Base-by-base conservation (phyloP, 2,888 invertebrate species). In the Pogonocherus hispidulus region DNA sequence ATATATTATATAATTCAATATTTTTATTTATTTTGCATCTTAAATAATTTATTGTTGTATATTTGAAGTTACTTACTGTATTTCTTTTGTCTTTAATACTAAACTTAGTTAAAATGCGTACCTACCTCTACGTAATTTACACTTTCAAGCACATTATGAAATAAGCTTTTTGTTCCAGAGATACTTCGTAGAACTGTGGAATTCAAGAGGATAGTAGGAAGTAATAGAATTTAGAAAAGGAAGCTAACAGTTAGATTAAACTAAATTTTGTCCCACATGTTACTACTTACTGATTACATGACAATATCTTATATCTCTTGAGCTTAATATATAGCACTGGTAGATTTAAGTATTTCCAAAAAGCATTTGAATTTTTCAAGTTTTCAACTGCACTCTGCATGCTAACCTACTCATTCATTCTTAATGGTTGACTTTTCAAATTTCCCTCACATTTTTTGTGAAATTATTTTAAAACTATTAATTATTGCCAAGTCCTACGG, bases 251-350 rank as follows among this genome's bases (percentile, higher is more conserved):
- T 56, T 55, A 64, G 56, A 60, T 18, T 59, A 56, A 69, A 66
- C 60, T 67, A 60, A 66, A 57, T 66, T 46, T 70, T 73, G 71
- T 76, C 73, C 70, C 70, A 74, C 66, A 63, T 68, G 69, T 74
- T 73, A 75, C 73, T 75, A 79, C 71, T 79, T 80, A 80, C 77
- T 79, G 76, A 80, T 78, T 80, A 82, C 82, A 82, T 82, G 83
- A 84, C 83, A 84, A 83, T 84, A 84, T 83, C 79, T 80, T 80
- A 78, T 80, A 80, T 80, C 79, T 79, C 76, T 79, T 79, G 79
- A 79, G 79, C 80, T 81, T 80, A 77, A 73, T 73, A 79, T 32
- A 59, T 59, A 59, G 59, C 59, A 59, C 78, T 75, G 74, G 75
- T 78, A 78, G 76, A 74, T 63, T 72, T 70, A 74, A 64, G 67